Base-by-base conservation (phyloP, 2,113 vertebrate species). In the Ochotona curzoniae region DNA sequence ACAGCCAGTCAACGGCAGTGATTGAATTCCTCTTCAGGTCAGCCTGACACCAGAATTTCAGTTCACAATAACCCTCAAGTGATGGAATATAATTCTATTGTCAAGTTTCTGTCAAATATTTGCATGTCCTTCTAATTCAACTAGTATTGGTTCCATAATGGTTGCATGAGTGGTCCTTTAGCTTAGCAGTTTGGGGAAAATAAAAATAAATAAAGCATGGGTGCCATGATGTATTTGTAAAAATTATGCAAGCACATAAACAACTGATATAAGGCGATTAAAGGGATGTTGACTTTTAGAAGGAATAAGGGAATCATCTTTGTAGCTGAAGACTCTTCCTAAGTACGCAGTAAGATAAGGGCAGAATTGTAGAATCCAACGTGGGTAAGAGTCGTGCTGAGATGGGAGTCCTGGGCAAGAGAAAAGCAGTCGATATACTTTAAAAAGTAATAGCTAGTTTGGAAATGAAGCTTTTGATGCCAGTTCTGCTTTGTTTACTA, bases 81-180 rank as follows among this genome's bases (percentile, higher is more conserved):
- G 44, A 64, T 60, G 54, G 73, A 23, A n/a, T 86, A 51, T 18
- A 47, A 23, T 73, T 93, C 51, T 32, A 4, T 23, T 18, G 57
- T 63, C 54, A 92, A n/a, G 12, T 81, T 70, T 84, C 47, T 84
- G 35, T 26, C 57, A 81, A 44, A 85, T 66, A 92, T 86, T 93
- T 83, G 28, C 49, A 73, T 38, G 51, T 89, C 28, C 38, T 92
- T 93, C 93, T 83, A 87, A 88, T 57, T 84, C 25, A 88, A 67
- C 26, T 88, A 35, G 69, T 38, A 32, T 60, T 87, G 76, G 28
- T 67, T 81, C 94, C 89, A 60, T 51, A 92, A 23, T 63, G 28
- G 38, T 28, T 70, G 9, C 63, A 10, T 73, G 26, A 7, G 75
- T 85, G 80, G 14, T n/a, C 44, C 38, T 66, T 57, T 75, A 93